Conservation (phyloP, 2,888 invertebrate genomes). For the Calliopum simillimum region DNA sequence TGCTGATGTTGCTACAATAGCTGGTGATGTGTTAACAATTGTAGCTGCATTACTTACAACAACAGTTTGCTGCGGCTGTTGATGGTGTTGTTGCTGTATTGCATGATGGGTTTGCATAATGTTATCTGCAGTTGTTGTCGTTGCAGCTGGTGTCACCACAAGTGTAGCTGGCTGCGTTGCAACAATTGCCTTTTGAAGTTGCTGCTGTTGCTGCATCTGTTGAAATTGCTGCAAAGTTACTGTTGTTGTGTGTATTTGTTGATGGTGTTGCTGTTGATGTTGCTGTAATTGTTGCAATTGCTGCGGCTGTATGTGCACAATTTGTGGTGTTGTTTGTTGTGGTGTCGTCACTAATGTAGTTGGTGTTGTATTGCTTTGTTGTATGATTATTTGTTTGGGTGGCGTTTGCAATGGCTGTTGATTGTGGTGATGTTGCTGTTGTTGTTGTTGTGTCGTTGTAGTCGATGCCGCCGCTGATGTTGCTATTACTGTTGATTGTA, state of each 20-base stretch:
- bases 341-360: constrained; percentile 35
- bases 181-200: constrained; percentile 45
- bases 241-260: constrained; percentile 56
- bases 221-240: constrained; percentile 64
- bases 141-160: constrained; percentile 39
- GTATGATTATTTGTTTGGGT: constrained; percentile 59
- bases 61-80: constrained; percentile 32
- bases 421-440: constrained; percentile 38
- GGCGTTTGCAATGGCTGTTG: constrained; percentile 48
- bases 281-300: constrained; percentile 47
- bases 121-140: constrained; percentile 23
- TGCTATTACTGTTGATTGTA: constrained; percentile 42
- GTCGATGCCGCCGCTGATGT: constrained; percentile 45
- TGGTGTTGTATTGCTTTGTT: constrained; percentile 41
- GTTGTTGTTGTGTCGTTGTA: constrained; percentile 35
- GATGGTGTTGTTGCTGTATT: constrained; percentile 49
- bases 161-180: constrained; percentile 42
- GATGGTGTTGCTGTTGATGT: constrained; percentile 43
- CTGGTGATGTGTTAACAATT: constrained; percentile 28
- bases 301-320: constrained; percentile 48
- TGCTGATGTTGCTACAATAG: constrained; percentile 1
- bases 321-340: constrained; percentile 47
- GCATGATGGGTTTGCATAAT: constrained; percentile 11
- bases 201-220: constrained; percentile 59
- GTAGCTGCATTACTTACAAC: constrained; percentile 34